A percentile compares a stretch with the other conserved stretches of the same genome.
phyloP scores from a whole-genome alignment of 2,113 vertebrate species.

The Semnornis frantzii region DNA sequence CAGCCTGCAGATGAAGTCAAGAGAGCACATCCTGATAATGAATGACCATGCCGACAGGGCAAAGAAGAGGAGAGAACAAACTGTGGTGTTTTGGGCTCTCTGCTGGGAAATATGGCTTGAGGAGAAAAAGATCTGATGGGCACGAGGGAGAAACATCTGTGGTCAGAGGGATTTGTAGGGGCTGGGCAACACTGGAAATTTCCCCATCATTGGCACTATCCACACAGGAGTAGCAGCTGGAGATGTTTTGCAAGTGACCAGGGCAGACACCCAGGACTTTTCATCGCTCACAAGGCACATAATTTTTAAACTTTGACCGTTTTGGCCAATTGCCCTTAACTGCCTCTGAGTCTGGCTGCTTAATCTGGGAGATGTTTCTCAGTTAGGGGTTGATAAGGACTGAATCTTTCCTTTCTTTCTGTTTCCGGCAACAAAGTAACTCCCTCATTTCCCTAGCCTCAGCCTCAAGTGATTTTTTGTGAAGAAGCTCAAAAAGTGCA shows the following conservation, averaged over 20 bases:
- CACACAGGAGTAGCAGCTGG: not conserved
- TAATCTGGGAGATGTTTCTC: not conserved
- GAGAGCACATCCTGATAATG: not conserved
- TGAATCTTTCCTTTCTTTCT: not conserved
- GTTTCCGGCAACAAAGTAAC: not conserved
- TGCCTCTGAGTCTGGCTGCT: not conserved
- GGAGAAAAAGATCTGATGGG: not conserved
- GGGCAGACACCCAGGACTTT: not conserved
- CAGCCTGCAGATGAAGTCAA: not conserved
- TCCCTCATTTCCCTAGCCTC: not conserved
- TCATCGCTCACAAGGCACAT: not conserved
- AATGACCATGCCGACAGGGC: not conserved
- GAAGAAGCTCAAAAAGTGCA: not conserved
- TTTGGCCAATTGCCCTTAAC: not conserved
- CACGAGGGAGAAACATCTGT: not conserved
- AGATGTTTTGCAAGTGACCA: not conserved
- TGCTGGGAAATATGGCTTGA: rapidly evolving
- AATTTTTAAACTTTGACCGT: not conserved
- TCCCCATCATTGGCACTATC: not conserved
- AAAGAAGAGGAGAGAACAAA: not conserved
- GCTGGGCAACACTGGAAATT: not conserved
- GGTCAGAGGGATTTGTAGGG: not conserved
- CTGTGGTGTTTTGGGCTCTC: rapidly evolving
- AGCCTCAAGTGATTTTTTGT: not conserved
- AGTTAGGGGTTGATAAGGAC: not conserved